Conservation (phyloP, 2,888 invertebrate genomes). For the Embidobia sp. region DNA sequence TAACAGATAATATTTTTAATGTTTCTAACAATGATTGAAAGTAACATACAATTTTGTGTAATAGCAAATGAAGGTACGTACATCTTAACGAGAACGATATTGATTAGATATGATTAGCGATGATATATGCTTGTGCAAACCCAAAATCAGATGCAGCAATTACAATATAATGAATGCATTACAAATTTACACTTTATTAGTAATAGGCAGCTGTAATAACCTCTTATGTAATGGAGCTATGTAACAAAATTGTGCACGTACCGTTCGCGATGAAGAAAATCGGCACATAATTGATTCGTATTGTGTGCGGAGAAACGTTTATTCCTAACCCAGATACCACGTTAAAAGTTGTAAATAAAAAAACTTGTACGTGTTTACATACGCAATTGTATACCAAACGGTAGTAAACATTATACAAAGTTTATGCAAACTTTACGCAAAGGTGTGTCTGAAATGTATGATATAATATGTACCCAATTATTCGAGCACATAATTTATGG, state of each 20-base stretch:
- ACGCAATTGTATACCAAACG: not conserved
- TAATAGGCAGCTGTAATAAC: slow-evolving; percentile 45
- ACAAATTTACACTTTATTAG: slow-evolving; percentile 57
- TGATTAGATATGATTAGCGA: slow-evolving; percentile 26
- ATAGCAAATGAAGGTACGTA: too few species aligned
- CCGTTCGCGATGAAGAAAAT: slow-evolving; percentile 37
- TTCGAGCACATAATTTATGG: too few species aligned
- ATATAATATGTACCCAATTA: too few species aligned
- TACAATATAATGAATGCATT: slow-evolving; percentile 51
- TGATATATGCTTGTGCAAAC: slow-evolving; percentile 44
- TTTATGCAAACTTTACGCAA: not conserved
- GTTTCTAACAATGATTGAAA: too few species aligned
- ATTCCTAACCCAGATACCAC: slow-evolving; percentile 26
- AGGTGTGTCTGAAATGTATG: not conserved
- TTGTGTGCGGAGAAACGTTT: slow-evolving; percentile 33
- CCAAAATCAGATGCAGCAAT: slow-evolving; percentile 52
- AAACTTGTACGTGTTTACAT: slow-evolving; percentile 4
- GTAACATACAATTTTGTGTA: too few species aligned
- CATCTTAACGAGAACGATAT: not conserved
- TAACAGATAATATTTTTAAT: too few species aligned
- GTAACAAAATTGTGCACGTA: slow-evolving; percentile 47
- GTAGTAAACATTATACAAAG: not conserved
- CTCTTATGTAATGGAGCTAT: slow-evolving; percentile 36
- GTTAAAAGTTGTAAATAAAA: slow-evolving; percentile 3
- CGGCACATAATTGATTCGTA: slow-evolving; percentile 42